Evolutionary conservation across 2,113 vertebrate species (phyloP), one percentile per base, ranked within the genome.

Genomic region (Sula dactylatra): DNA sequence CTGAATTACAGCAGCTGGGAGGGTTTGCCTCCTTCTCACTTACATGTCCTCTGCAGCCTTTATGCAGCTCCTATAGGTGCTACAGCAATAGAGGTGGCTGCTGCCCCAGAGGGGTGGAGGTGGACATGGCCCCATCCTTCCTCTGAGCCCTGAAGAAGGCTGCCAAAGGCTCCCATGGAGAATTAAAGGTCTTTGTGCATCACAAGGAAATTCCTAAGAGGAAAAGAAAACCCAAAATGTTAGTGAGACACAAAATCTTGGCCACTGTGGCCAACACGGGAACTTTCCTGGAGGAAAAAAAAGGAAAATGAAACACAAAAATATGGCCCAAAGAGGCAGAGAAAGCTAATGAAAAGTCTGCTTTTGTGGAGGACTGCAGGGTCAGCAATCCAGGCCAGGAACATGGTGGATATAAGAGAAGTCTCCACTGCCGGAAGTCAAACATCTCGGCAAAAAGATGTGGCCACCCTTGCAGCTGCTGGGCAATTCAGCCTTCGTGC

Each of bases 351-450:
- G 36, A 88, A 88, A 62, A 42, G 10, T 20, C 44, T 72, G 14
- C 14, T 82, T 55, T 32, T 1, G 1, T 15, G 10, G 9, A 1
- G 26, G 29, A 56, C 36, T 36, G 4, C 6, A 8, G 25, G 58
- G 13, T 56, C 25, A 70, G 58, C 11, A 45, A 25, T 38, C 25
- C 26, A 44, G 36, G 59, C 34, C 7, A 45, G 31, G 40, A 36
- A 21, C 13, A 11, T 0, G 5, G 40, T 26, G 6, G 32, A 11
- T 9, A 49, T 0, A 0, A 45, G 31, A 58, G 24, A 76, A 77
- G 8, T 13, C 47, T 67, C 52, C 36, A 32, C 12, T 47, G 29
- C 54, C 69, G 55, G 1, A 62, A 76, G 14, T n/a, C 66, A 84
- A 82, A 67, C 4, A 31, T 13, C 24, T 49, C 1, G 2, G 24